Evolutionary conservation across 2,797 vertebrate species (phyloP).

Genomic region (Siniperca scherzeri): DNA sequence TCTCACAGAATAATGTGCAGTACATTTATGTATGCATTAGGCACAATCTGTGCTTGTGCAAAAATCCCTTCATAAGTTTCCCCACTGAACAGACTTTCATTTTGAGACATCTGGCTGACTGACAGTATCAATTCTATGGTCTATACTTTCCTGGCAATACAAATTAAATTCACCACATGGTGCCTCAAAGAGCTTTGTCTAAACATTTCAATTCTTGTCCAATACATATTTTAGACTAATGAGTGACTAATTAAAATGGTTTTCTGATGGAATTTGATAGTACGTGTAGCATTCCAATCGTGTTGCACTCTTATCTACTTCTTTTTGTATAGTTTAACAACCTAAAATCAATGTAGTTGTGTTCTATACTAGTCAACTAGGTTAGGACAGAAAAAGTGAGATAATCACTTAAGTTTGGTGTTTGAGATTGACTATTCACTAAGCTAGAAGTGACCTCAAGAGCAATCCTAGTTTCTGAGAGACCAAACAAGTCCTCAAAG

Average conservation of each 20-base stretch:
- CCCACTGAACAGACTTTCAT: slow-evolving; percentile 28
- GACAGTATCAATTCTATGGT: slow-evolving; percentile 16
- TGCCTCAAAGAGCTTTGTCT: slow-evolving; percentile 14
- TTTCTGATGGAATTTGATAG: neutral
- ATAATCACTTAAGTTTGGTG: neutral
- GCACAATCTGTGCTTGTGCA: neutral
- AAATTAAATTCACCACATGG: slow-evolving; percentile 13
- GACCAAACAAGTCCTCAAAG: neutral
- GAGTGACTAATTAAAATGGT: slow-evolving; percentile 7
- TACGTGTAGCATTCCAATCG: neutral
- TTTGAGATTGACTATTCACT: neutral
- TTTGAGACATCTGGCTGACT: slow-evolving; percentile 32
- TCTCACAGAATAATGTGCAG: neutral
- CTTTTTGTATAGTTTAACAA: neutral
- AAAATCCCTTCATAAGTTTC: slow-evolving; percentile 6
- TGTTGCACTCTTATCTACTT: neutral
- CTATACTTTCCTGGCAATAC: neutral
- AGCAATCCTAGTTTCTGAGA: neutral
- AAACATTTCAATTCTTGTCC: neutral
- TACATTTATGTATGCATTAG: neutral
- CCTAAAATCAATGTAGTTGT: neutral
- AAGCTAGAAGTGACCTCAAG: neutral
- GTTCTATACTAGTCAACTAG: neutral
- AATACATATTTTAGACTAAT: slow-evolving; percentile 6
- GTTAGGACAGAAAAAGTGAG: neutral